phyloP scores from a whole-genome alignment of 1,140 invertebrate species.

The Stratiolaelaps scimitus region DNA sequence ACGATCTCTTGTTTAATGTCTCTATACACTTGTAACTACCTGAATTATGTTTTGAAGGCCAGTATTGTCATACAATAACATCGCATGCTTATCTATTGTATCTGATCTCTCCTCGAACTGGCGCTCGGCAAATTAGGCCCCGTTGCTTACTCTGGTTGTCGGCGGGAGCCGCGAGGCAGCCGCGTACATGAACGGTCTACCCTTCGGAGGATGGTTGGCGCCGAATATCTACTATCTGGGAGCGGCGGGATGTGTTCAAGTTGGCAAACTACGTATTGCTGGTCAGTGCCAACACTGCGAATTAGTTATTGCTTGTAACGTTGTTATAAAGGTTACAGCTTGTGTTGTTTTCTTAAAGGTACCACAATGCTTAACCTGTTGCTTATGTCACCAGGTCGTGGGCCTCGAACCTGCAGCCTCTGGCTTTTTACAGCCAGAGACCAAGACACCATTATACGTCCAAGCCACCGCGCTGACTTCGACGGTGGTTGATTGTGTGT shows the following conservation, averaged over 20 bases:
- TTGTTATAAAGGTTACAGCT: too few relatives aligned
- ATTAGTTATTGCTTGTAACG: too few relatives aligned
- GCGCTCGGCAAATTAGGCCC: too few relatives aligned
- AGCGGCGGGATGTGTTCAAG: slow-evolving; percentile 33
- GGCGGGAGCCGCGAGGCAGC: slow-evolving; percentile 98
- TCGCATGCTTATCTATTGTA: slow-evolving; percentile 54
- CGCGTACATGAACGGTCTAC: slow-evolving; percentile 85
- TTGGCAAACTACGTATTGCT: slow-evolving; percentile 3
- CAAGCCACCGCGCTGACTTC: too few relatives aligned
- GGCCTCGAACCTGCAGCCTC: too few relatives aligned
- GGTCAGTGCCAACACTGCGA: too few relatives aligned
- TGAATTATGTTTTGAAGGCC: slow-evolving; percentile 14
- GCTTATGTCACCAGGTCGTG: neutral
- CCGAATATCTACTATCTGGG: slow-evolving; percentile 94
- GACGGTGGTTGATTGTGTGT: too few relatives aligned
- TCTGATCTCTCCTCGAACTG: slow-evolving; percentile 90
- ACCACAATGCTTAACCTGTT: neutral
- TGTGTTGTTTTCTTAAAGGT: neutral
- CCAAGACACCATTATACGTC: too few relatives aligned
- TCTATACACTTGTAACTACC: neutral
- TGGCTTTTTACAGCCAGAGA: too few relatives aligned
- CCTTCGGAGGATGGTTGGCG: slow-evolving; percentile 96
- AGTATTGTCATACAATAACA: too few relatives aligned
- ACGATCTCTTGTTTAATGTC: too few relatives aligned
- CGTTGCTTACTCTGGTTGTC: slow-evolving; percentile 86